phyloP scores from a whole-genome alignment of 2,888 invertebrate species.

The Octodonta nipae region DNA sequence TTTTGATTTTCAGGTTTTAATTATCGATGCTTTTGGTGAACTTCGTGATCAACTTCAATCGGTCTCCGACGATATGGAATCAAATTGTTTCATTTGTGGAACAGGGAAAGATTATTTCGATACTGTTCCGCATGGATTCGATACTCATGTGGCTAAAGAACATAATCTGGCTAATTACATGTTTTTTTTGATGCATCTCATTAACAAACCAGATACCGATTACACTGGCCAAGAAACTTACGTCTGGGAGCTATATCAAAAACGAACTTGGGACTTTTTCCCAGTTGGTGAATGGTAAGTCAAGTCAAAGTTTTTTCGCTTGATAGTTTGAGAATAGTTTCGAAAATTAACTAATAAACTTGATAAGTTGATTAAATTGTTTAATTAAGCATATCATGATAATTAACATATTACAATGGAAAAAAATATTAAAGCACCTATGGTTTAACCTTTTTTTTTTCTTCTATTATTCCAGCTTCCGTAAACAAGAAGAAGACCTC shows the following conservation, averaged over 20 bases:
- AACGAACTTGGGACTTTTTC: slow-evolving; percentile 99
- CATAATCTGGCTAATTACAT: slow-evolving; percentile 99
- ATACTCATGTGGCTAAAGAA: slow-evolving; percentile 94
- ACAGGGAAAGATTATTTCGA: slow-evolving; percentile 98
- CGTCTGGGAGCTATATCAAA: slow-evolving; percentile 99
- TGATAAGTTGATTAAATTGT: no score
- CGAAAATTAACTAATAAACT: no score
- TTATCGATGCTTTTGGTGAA: slow-evolving; percentile 99
- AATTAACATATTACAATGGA: no score
- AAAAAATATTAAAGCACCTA: no score
- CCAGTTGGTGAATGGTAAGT: slow-evolving; percentile 99
- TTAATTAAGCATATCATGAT: no score
- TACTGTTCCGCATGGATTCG: slow-evolving; percentile 97
- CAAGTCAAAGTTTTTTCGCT: no score
- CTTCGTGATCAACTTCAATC: slow-evolving; percentile 98
- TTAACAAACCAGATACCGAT: slow-evolving; percentile 99
- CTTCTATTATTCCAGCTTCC: no score
- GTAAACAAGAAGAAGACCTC: slow-evolving; percentile 90
- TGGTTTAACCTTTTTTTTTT: no score
- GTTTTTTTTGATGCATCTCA: slow-evolving; percentile 99
- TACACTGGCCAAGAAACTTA: slow-evolving; percentile 99
- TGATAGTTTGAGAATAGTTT: no score
- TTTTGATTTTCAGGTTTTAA: slow-evolving; percentile 96
- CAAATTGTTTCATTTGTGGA: slow-evolving; percentile 98
- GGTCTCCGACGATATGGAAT: slow-evolving; percentile 98